phyloP scores from a whole-genome alignment of 2,113 vertebrate genomes.

The Raja brachyura region DNA sequence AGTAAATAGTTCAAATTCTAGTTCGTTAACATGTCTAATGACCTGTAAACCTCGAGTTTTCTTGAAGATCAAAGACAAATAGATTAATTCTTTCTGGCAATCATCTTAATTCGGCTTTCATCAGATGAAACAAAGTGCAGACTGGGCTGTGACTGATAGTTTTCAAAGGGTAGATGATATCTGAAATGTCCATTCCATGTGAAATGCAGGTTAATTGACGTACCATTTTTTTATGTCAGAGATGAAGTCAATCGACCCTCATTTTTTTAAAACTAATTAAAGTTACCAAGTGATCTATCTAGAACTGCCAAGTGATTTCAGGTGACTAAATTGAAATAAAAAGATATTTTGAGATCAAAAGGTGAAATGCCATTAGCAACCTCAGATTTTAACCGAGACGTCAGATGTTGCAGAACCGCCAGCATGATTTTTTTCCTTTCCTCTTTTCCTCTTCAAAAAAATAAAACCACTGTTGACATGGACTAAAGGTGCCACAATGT shows the following conservation, averaged over 20 bases:
- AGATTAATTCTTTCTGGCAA: neutral
- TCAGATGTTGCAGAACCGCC: neutral
- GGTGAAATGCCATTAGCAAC: neutral
- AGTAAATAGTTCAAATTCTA: too few relatives aligned
- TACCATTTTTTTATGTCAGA: neutral
- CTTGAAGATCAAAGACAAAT: neutral
- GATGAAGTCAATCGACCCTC: neutral
- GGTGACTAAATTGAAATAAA: neutral
- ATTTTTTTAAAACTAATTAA: neutral
- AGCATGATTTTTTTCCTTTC: neutral
- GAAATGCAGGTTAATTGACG: neutral
- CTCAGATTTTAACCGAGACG: neutral
- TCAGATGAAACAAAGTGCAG: neutral
- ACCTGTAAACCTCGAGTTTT: too few relatives aligned
- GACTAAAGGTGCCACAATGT: neutral
- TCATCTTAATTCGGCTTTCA: neutral
- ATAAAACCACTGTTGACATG: neutral
- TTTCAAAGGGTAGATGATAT: too few relatives aligned
- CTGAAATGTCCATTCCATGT: neutral
- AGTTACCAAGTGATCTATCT: neutral
- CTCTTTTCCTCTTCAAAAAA: neutral
- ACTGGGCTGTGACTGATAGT: neutral
- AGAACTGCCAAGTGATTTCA: neutral
- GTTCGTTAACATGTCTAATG: too few relatives aligned
- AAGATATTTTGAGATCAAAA: neutral